Evolutionary conservation across 2,113 vertebrate species (phyloP).

Genomic region (Trogon surrucura): DNA sequence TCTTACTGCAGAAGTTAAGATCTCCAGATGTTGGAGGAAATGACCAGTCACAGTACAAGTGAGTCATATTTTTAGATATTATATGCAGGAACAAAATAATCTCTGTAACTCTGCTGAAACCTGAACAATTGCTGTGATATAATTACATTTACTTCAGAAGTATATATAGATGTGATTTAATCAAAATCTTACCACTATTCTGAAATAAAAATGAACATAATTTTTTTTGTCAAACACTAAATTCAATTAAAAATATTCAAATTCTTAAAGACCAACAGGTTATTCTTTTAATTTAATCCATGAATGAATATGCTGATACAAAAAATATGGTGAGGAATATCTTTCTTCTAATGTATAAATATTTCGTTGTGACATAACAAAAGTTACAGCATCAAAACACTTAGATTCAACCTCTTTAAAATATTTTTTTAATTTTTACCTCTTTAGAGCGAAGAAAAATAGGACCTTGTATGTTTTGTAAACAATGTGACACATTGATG

Average conservation of each 20-base stretch:
- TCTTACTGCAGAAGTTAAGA: conserved; percentile 80
- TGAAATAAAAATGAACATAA: neutral
- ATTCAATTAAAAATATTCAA: neutral
- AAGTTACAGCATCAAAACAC: neutral
- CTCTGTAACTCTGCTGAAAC: neutral
- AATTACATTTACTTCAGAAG: neutral
- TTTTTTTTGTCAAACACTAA: neutral
- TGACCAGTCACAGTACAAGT: conserved; percentile 82
- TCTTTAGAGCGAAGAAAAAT: neutral
- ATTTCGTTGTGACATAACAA: neutral
- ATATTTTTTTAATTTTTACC: neutral
- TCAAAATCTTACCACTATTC: neutral
- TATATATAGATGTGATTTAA: neutral
- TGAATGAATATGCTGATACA: neutral
- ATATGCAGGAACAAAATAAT: neutral
- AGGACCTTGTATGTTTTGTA: neutral
- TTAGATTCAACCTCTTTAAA: neutral
- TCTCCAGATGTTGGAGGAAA: conserved; percentile 80
- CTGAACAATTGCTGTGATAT: neutral
- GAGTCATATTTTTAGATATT: conserved; percentile 11
- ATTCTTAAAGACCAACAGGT: neutral
- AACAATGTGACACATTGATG: neutral
- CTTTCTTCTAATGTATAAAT: neutral
- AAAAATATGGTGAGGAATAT: neutral
- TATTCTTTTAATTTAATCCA: neutral